phyloP scores from a whole-genome alignment of 2,888 invertebrate species.

The Ophraella communa region DNA sequence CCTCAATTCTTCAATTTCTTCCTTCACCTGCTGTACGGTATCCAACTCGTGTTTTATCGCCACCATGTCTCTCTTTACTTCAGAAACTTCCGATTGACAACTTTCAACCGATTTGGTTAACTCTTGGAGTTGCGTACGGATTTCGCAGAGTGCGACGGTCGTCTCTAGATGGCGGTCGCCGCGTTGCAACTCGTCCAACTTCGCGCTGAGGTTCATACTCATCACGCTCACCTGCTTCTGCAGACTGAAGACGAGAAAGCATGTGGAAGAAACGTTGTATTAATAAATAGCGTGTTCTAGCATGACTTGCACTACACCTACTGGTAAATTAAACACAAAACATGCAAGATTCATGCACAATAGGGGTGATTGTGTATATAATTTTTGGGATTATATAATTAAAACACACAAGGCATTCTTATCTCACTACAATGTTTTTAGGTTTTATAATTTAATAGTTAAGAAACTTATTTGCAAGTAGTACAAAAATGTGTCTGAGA shows the following conservation, averaged over 20 bases:
- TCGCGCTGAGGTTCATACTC: slow-evolving; percentile 94
- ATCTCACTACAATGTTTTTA: background rate
- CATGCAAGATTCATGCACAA: slow-evolving; percentile 31
- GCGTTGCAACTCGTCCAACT: slow-evolving; percentile 92
- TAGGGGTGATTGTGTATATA: background rate
- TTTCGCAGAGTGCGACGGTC: slow-evolving; percentile 92
- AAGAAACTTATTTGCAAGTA: too few species aligned
- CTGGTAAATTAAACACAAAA: slow-evolving; percentile 23
- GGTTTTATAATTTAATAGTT: background rate
- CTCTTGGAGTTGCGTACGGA: slow-evolving; percentile 90
- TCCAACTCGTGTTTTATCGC: slow-evolving; percentile 93
- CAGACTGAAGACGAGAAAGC: slow-evolving; percentile 68
- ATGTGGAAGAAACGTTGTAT: slow-evolving; percentile 19
- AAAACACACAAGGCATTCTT: background rate
- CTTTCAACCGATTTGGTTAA: slow-evolving; percentile 93
- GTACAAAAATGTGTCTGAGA: too few species aligned
- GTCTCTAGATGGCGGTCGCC: slow-evolving; percentile 89
- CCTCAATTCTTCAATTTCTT: slow-evolving; percentile 90
- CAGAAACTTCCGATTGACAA: slow-evolving; percentile 92
- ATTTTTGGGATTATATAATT: background rate
- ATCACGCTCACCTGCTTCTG: slow-evolving; percentile 98
- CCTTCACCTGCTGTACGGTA: slow-evolving; percentile 93
- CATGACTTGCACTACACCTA: background rate
- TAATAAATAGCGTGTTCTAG: slow-evolving; percentile 46
- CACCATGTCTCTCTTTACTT: slow-evolving; percentile 94